Percentiles rank a stretch among this genome's conserved stretches.
phyloP scores from a whole-genome alignment of 2,888 invertebrate species.

The Eumacrocentrus americanus region DNA sequence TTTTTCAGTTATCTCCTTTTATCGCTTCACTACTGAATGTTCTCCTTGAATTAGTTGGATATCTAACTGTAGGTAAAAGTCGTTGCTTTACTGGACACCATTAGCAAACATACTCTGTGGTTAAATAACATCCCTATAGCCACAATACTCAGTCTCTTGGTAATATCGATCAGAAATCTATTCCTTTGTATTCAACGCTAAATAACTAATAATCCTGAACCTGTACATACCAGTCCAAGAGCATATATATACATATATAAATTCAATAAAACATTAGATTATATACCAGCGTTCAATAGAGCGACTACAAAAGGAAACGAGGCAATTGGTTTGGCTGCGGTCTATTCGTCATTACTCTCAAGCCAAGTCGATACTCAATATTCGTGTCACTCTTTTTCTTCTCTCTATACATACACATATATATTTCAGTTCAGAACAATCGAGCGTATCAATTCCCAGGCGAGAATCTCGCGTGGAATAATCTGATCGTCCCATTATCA shows the following conservation, averaged over 20 bases:
- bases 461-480: constrained; percentile 27
- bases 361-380: not conserved
- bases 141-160: not conserved
- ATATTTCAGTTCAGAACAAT: too few species aligned
- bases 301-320: not conserved
- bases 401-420: not conserved
- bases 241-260: not conserved
- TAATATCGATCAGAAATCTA: not conserved
- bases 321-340: too few species aligned
- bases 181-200: not conserved
- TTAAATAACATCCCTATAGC: not conserved
- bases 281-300: not conserved
- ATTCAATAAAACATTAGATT: not conserved
- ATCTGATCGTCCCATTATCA: constrained; percentile 23
- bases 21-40: too few species aligned
- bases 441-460: constrained; percentile 24
- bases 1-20: too few species aligned
- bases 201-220: not conserved
- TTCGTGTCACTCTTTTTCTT: not conserved
- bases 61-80: too few species aligned
- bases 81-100: too few species aligned
- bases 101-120: too few species aligned
- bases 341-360: too few species aligned
- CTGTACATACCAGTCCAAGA: not conserved
- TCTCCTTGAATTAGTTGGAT: too few species aligned